phyloP scores from a whole-genome alignment of 2,113 vertebrate genomes.

The Cyphomyrus discorhynchus region DNA sequence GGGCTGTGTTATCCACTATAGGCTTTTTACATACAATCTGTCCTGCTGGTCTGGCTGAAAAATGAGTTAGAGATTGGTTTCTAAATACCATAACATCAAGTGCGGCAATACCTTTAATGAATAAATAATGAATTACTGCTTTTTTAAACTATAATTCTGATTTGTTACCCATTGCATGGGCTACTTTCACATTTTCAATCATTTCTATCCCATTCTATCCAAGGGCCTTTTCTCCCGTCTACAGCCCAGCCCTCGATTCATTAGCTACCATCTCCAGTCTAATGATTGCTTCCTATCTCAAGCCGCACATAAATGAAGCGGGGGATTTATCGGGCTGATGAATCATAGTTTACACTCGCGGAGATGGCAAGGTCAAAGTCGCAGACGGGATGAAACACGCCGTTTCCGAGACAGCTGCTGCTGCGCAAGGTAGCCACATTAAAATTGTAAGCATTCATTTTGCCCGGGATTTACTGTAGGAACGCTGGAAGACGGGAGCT shows the following conservation, averaged over 20 bases:
- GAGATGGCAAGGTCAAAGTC: constrained; percentile 54
- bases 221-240: neutral
- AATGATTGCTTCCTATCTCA: constrained; percentile 55
- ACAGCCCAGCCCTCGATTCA: neutral
- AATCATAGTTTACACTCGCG: constrained; percentile 53
- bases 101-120: neutral
- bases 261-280: constrained; percentile 44
- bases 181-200: neutral
- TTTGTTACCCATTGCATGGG: neutral
- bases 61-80: neutral
- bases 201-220: constrained; percentile 10
- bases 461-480: neutral
- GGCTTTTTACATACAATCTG: neutral
- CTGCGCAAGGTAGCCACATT: constrained; percentile 29
- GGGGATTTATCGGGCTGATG: constrained; percentile 60
- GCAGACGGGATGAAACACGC: constrained; percentile 43
- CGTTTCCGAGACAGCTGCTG: constrained; percentile 36
- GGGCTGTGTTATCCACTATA: neutral
- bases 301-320: constrained; percentile 56
- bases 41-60: neutral
- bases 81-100: neutral
- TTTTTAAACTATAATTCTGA: neutral
- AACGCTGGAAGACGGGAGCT: neutral
- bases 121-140: constrained; percentile 2
- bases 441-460: constrained; percentile 23